Conservation (phyloP, 2,113 vertebrate genomes). For the Triplophysa dalaica region DNA sequence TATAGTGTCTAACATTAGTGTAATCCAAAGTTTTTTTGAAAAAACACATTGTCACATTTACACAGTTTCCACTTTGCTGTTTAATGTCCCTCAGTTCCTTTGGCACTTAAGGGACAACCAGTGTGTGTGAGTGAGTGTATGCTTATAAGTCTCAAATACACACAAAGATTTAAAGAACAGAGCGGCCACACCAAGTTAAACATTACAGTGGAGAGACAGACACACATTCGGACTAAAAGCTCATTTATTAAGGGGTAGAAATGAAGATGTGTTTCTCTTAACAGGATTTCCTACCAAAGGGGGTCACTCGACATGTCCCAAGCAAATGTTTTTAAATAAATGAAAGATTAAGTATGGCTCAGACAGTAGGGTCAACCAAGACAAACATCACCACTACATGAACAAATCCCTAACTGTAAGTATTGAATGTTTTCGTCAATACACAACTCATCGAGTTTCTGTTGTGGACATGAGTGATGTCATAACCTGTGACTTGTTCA, state of each 20-base stretch:
- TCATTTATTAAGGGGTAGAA: neutral
- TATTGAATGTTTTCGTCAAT: neutral
- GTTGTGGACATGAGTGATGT: too few species aligned
- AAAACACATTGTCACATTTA: neutral
- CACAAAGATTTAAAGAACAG: conserved; percentile 31
- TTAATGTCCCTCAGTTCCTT: conserved; percentile 35
- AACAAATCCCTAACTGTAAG: neutral
- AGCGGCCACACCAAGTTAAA: conserved; percentile 60
- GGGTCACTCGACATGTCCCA: neutral
- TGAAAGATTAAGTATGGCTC: too few species aligned
- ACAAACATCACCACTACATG: neutral
- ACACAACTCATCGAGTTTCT: too few species aligned
- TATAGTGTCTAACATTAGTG: neutral
- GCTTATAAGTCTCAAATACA: conserved; percentile 27
- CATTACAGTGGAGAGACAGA: conserved; percentile 50
- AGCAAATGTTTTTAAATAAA: neutral
- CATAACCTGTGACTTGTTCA: too few species aligned
- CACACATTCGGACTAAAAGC: neutral
- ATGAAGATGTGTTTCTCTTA: neutral
- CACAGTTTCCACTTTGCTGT: conserved; percentile 28
- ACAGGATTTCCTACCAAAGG: conserved; percentile 30
- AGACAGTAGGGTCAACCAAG: neutral
- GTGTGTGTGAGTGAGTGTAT: neutral
- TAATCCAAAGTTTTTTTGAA: neutral
- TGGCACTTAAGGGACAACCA: neutral